phyloP scores from a whole-genome alignment of 2,113 vertebrate genomes.

The Ophthalmolycus amberensis region DNA sequence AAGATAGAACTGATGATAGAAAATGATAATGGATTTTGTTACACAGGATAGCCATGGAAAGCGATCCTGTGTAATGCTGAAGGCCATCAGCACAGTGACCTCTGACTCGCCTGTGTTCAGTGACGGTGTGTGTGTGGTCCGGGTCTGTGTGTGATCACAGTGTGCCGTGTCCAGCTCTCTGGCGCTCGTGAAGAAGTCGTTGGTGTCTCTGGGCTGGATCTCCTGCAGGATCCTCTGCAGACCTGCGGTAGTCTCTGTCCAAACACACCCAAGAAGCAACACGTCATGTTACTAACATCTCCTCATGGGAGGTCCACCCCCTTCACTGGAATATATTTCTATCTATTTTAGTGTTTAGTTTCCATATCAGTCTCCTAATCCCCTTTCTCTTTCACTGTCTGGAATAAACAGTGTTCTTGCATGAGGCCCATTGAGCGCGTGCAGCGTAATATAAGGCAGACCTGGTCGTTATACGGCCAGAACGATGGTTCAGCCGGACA shows the following conservation, averaged over 20 bases:
- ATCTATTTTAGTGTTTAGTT: background rate
- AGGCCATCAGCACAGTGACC: background rate
- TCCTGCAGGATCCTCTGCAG: constrained; percentile 91
- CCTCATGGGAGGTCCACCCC: background rate
- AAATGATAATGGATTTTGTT: background rate
- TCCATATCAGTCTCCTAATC: background rate
- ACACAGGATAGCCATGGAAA: background rate
- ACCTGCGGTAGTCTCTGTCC: constrained; percentile 85
- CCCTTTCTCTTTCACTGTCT: background rate
- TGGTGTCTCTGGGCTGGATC: constrained; percentile 94
- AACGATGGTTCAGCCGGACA: too few species aligned
- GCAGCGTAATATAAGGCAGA: background rate
- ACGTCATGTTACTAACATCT: background rate
- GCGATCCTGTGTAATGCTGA: background rate
- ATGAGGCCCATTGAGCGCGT: background rate
- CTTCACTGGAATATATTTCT: background rate
- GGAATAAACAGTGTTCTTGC: background rate
- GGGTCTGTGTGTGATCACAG: constrained; percentile 53
- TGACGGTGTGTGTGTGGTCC: constrained; percentile 35
- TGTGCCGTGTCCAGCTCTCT: constrained; percentile 84
- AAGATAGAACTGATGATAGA: background rate
- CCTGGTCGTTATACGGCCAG: too few species aligned
- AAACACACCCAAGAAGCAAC: constrained; percentile 21
- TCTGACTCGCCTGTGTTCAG: constrained; percentile 60
- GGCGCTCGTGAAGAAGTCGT: constrained; percentile 90